phyloP scores from a whole-genome alignment of 2,113 vertebrate genomes.

The Mola mola region DNA sequence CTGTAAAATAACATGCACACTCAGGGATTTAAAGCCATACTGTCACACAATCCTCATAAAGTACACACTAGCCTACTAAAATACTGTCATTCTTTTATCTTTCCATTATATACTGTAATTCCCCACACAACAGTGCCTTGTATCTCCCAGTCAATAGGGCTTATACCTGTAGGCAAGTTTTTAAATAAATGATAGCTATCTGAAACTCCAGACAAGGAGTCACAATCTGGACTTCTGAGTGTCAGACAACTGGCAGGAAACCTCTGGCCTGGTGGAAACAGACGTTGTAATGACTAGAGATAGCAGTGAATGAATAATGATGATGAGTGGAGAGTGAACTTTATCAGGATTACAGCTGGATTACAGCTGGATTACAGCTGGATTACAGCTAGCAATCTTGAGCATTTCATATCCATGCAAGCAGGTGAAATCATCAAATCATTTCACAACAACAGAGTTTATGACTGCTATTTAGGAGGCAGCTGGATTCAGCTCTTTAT shows the following conservation, averaged over 20 bases:
- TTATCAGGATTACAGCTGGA: neutral
- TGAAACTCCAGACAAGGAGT: conserved; percentile 47
- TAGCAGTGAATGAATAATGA: conserved; percentile 3
- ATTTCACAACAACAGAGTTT: neutral
- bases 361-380: neutral
- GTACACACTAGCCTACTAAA: too few species aligned
- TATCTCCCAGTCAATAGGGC: conserved; percentile 4
- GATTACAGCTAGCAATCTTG: too few species aligned
- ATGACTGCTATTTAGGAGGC: neutral
- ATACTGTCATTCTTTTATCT: neutral
- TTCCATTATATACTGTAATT: conserved; percentile 5
- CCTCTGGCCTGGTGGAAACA: conserved; percentile 4
- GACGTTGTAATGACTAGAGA: neutral
- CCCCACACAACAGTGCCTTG: conserved; percentile 16
- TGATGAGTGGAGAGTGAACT: conserved; percentile 5
- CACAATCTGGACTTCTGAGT: conserved; percentile 38
- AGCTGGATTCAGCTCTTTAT: too few species aligned
- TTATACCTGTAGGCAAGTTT: neutral
- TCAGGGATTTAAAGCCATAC: neutral
- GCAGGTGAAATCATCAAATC: too few species aligned
- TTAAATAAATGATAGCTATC: conserved; percentile 59
- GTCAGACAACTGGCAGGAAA: conserved; percentile 36
- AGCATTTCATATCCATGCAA: too few species aligned
- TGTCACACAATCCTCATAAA: neutral
- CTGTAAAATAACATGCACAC: conserved; percentile 60